phyloP scores from a whole-genome alignment of 2,888 invertebrate genomes.

The Cheilosia impressa region DNA sequence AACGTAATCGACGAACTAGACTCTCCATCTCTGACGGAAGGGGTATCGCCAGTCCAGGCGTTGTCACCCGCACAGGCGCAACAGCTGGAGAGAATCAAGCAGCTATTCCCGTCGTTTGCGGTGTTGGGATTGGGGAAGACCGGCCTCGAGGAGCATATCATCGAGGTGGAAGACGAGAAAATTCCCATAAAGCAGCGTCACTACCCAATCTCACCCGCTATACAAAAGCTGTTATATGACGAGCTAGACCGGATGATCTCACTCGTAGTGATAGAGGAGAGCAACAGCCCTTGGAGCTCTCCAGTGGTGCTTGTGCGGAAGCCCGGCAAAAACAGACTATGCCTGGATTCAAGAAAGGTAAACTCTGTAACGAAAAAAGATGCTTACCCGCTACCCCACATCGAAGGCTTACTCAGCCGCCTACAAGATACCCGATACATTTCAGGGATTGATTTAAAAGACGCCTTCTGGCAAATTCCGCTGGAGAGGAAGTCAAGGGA shows the following conservation, averaged over 20 bases:
- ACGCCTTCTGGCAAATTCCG: neutral
- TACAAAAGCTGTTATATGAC: conserved; percentile 30
- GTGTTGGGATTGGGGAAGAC: conserved; percentile 12
- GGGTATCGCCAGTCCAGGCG: too few relatives aligned
- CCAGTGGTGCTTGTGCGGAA: neutral
- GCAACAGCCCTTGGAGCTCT: too few relatives aligned
- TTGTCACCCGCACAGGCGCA: too few relatives aligned
- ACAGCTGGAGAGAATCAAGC: too few relatives aligned
- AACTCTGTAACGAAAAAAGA: neutral
- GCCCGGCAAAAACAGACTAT: conserved; percentile 4
- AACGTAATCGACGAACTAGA: too few relatives aligned
- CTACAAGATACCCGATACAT: neutral
- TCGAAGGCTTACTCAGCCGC: neutral
- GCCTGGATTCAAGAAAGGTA: conserved; percentile 1
- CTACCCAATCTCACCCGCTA: conserved; percentile 23
- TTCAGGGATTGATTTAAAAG: neutral
- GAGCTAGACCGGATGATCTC: conserved; percentile 29
- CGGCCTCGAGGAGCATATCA: conserved; percentile 4
- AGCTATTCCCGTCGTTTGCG: too few relatives aligned
- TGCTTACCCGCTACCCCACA: neutral
- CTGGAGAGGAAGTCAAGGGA: neutral
- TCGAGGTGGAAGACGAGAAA: conserved; percentile 21
- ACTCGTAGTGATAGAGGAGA: too few relatives aligned
- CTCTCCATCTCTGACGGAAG: too few relatives aligned
- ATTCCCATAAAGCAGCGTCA: conserved; percentile 15